Conservation (phyloP, 1,140 invertebrate genomes). For the Teleopsis dalmanni region DNA sequence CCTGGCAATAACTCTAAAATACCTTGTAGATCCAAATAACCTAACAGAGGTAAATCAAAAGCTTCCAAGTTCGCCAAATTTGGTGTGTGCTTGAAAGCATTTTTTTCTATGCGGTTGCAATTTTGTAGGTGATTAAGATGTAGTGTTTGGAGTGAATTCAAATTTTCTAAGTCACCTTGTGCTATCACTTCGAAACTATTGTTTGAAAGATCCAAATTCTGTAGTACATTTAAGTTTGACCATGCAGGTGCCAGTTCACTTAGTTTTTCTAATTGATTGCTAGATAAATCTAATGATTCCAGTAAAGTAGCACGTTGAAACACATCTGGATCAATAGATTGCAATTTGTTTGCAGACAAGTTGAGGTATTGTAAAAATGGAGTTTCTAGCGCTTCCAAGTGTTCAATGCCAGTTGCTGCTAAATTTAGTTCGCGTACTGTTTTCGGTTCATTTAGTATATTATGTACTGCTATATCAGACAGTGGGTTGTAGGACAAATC, state of each 20-base stretch:
- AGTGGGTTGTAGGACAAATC: slow-evolving; percentile 82
- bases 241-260: slow-evolving; percentile 54
- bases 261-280: slow-evolving; percentile 61
- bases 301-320: slow-evolving; percentile 73
- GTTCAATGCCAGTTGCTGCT: slow-evolving; percentile 65
- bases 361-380: slow-evolving; percentile 79
- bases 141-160: slow-evolving; percentile 58
- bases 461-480: slow-evolving; percentile 60
- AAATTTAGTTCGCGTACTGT: slow-evolving; percentile 74
- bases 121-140: slow-evolving; percentile 60
- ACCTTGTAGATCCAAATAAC: slow-evolving; percentile 76
- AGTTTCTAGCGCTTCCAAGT: slow-evolving; percentile 67
- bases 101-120: slow-evolving; percentile 72
- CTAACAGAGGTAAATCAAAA: slow-evolving; percentile 66
- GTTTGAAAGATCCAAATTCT: slow-evolving; percentile 65
- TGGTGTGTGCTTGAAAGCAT: slow-evolving; percentile 63
- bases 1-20: slow-evolving; percentile 63
- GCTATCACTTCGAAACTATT: slow-evolving; percentile 67
- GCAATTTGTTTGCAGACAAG: slow-evolving; percentile 69
- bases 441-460: slow-evolving; percentile 80
- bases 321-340: slow-evolving; percentile 53
- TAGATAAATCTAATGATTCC: slow-evolving; percentile 68
- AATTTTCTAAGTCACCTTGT: slow-evolving; percentile 63
- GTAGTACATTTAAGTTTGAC: slow-evolving; percentile 58
- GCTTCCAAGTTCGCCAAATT: slow-evolving; percentile 63